Base-by-base conservation (phyloP, 2,797 vertebrate genomes). In the Trematomus bernacchii region DNA sequence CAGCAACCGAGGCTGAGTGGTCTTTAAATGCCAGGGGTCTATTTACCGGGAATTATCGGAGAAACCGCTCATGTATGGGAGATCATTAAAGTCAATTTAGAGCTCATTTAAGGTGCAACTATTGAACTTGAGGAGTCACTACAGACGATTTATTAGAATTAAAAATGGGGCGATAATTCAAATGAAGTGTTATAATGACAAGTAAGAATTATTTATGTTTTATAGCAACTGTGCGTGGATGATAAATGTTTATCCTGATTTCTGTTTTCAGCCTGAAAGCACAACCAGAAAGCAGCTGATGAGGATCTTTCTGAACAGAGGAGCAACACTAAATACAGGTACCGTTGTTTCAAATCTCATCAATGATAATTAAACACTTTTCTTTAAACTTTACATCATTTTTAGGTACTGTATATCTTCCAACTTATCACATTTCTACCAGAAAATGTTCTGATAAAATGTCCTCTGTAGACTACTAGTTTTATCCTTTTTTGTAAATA, bases 11-110 rank as follows among this genome's bases (percentile, higher is more conserved):
- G 52, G 55, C 73, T 83, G 76, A 67, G 23, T 21, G 30, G 57
- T 76, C 71, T 89, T 85, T 84, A 87, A 82, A 91, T 88, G 62
- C 54, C 71, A 79, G 57, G n/a, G 68, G 53, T 86, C 74, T 83
- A 47, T 83, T 89, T 73, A 64, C 60, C n/a, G 27, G 37, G 42
- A 71, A 53, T 80, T 71, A 79, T 76, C 50, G 0, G 10, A 66
- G 40, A 58, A 67, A 16, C 60, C 52, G 19, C 46, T 68, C 18
- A 46, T 65, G 52, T 71, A 67, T 59, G 66, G 61, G 50, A 52
- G 43, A 76, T 85, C 48, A 71, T 82, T 79, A 84, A 30, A 59
- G 73, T 66, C 77, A 52, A 12, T 64, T 76, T 16, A 63, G 19
- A 48, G 65, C 61, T 76, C 6, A 46, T 76, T 48, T 68, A 51